Conservation (phyloP, 1,140 invertebrate species). For the Rhyacophila brunnea region DNA sequence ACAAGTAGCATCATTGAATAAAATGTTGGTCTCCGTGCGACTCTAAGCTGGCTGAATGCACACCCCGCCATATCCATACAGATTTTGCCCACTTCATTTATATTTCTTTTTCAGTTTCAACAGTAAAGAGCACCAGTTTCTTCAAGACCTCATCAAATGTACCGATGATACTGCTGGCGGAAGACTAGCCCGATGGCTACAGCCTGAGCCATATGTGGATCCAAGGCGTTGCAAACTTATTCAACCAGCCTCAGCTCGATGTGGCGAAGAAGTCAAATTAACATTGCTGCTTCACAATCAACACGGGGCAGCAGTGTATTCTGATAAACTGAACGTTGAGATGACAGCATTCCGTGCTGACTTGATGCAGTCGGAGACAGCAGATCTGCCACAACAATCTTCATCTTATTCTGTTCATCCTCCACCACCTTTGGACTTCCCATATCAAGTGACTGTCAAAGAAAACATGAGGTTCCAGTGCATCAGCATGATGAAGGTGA, state of each 20-base stretch:
- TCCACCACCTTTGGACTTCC: slow-evolving; percentile 73
- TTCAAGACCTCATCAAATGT: slow-evolving; percentile 89
- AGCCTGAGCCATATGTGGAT: slow-evolving; percentile 90
- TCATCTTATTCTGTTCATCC: slow-evolving; percentile 66
- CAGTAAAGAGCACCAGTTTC: slow-evolving; percentile 90
- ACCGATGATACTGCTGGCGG: slow-evolving; percentile 86
- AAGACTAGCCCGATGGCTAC: slow-evolving; percentile 88
- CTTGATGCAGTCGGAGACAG: slow-evolving; percentile 66
- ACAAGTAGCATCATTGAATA: too few species aligned
- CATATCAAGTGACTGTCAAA: slow-evolving; percentile 84
- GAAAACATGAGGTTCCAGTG: slow-evolving; percentile 94
- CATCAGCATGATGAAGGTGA: slow-evolving; percentile 88
- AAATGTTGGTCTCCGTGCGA: too few species aligned
- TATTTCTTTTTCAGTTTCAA: slow-evolving; percentile 63
- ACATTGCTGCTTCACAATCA: slow-evolving; percentile 88
- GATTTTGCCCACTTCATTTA: too few species aligned
- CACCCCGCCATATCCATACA: too few species aligned
- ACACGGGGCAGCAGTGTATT: slow-evolving; percentile 84
- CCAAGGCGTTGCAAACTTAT: slow-evolving; percentile 81
- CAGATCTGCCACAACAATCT: slow-evolving; percentile 77
- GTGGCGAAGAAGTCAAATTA: slow-evolving; percentile 78
- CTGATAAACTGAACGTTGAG: slow-evolving; percentile 83
- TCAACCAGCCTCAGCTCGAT: slow-evolving; percentile 73
- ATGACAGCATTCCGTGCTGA: slow-evolving; percentile 64
- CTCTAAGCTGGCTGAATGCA: too few species aligned